These are phyloP conservation scores for Megastigmus dorsalis DNA, from an alignment of 2,888 invertebrate genomes.

Conservation along the genomic window DNA sequence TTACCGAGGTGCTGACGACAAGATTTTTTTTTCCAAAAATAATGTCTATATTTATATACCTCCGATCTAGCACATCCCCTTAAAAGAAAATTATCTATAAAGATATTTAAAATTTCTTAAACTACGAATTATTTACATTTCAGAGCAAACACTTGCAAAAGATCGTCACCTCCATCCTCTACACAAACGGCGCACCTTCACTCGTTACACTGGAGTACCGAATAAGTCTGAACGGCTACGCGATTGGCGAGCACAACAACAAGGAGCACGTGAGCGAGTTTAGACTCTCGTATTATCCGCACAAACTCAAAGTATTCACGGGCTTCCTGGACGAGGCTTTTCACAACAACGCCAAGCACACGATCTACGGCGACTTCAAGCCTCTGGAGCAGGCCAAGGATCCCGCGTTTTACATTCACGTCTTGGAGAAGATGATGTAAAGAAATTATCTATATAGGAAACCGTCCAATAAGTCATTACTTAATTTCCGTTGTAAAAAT, in stretches of 20 bases:
- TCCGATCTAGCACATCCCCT: no score
- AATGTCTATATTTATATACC: no score
- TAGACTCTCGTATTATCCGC: slow-evolving; percentile 91
- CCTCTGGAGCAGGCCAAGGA: slow-evolving; percentile 78
- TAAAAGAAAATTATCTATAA: no score
- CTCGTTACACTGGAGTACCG: slow-evolving; percentile 89
- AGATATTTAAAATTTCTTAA: no score
- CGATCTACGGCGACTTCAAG: slow-evolving; percentile 89
- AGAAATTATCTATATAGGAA: no score
- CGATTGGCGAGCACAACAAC: slow-evolving; percentile 65
- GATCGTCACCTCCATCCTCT: slow-evolving; percentile 89
- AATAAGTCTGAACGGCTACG: slow-evolving; percentile 74
- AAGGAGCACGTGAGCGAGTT: slow-evolving; percentile 81
- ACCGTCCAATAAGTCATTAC: no score
- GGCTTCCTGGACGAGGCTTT: slow-evolving; percentile 84
- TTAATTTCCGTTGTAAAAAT: no score
- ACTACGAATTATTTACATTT: slow-evolving; percentile 62
- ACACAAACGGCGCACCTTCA: slow-evolving; percentile 84
- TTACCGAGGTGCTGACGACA: no score
- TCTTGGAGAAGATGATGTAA: slow-evolving; percentile 85
- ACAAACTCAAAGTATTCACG: slow-evolving; percentile 83
- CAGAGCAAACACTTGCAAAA: slow-evolving; percentile 88
- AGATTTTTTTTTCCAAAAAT: no score
- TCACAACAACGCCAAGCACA: slow-evolving; percentile 79
- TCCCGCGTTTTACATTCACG: slow-evolving; percentile 91